phyloP scores from a whole-genome alignment of 2,888 invertebrate genomes.

The Lutraria lutraria region DNA sequence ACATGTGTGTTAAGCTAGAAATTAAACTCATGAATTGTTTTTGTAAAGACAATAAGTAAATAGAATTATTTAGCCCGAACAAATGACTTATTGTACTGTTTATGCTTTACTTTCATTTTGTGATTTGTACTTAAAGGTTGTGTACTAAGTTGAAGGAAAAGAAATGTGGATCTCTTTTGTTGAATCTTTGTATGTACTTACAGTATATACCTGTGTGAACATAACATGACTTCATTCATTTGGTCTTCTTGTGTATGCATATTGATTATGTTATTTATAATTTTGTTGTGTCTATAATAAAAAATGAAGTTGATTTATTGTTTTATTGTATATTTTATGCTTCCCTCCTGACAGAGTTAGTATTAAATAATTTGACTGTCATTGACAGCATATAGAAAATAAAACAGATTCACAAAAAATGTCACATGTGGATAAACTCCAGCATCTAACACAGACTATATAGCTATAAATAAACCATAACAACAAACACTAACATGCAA shows the following conservation, averaged over 20 bases:
- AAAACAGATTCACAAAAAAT: too few relatives aligned
- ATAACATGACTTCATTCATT: neutral
- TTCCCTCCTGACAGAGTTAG: neutral
- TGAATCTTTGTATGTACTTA: neutral
- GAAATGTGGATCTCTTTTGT: constrained; percentile 15
- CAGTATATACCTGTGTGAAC: neutral
- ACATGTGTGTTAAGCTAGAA: too few relatives aligned
- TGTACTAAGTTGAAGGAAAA: neutral
- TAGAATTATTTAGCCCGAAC: neutral
- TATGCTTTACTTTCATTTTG: neutral
- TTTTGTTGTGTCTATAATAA: constrained; percentile 57
- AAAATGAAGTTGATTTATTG: constrained; percentile 25
- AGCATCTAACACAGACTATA: too few relatives aligned
- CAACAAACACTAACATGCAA: too few relatives aligned
- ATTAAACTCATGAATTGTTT: too few relatives aligned
- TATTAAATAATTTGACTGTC: neutral
- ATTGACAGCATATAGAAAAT: neutral
- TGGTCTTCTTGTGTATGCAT: constrained; percentile 39
- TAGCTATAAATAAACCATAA: too few relatives aligned
- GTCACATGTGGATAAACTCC: too few relatives aligned
- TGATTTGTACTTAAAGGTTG: constrained; percentile 16
- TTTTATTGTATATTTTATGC: neutral
- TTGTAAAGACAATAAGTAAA: too few relatives aligned
- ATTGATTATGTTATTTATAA: constrained; percentile 54
- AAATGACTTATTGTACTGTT: neutral